phyloP scores from a whole-genome alignment of 2,113 vertebrate genomes.

The Aspiorhynchus laticeps region DNA sequence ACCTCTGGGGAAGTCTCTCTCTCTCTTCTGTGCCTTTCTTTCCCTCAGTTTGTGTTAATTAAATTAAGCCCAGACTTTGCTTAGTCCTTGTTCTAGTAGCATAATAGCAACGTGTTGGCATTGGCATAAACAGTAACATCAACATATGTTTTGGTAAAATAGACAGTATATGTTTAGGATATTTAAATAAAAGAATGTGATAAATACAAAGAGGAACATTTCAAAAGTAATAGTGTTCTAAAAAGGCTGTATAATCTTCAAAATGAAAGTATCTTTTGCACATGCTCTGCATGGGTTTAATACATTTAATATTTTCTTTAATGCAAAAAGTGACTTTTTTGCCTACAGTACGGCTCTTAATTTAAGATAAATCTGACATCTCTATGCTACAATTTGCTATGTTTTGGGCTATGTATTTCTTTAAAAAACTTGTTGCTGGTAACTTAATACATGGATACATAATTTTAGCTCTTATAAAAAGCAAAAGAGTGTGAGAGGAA shows the following conservation, averaged over 20 bases:
- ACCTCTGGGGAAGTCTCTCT: background rate
- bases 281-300: background rate
- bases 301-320: background rate
- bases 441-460: background rate
- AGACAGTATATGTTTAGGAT: background rate
- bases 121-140: background rate
- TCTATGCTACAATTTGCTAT: too few relatives aligned
- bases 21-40: background rate
- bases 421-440: background rate
- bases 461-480: background rate
- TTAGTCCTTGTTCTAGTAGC: background rate
- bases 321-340: background rate
- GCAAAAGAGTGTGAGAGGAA: background rate
- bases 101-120: background rate
- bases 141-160: background rate
- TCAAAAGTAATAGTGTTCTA: background rate
- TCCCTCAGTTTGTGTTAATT: slow-evolving; percentile 11
- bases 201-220: background rate
- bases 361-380: background rate
- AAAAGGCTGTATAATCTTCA: background rate
- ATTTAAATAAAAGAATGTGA: background rate
- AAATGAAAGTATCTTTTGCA: background rate
- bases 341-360: background rate
- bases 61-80: slow-evolving; percentile 19
- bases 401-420: too few relatives aligned